Evolutionary conservation across 2,113 vertebrate genomes (phyloP).

Genomic region (Mesitornis unicolor): DNA sequence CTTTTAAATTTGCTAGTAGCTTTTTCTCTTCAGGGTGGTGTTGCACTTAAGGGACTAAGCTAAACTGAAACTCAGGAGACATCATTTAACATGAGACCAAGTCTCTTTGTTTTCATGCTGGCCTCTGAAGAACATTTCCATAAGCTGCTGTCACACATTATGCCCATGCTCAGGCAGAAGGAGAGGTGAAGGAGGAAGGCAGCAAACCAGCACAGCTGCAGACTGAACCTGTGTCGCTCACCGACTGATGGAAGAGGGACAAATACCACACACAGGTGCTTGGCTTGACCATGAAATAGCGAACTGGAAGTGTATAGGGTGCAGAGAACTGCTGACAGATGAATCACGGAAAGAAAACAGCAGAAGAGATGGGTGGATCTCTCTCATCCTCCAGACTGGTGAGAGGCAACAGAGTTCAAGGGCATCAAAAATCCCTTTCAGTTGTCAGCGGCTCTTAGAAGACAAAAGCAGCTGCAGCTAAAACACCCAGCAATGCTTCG

Average conservation of each 20-base stretch:
- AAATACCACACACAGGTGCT: background rate
- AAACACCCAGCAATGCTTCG: background rate
- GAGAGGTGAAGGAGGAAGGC: background rate
- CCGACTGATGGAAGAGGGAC: background rate
- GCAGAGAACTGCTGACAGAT: background rate
- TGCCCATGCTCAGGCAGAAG: background rate
- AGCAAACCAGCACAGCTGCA: background rate
- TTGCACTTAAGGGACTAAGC: background rate
- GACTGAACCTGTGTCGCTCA: background rate
- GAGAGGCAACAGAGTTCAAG: accelerated
- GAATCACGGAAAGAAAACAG: background rate
- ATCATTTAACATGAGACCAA: background rate
- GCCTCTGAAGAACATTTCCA: background rate
- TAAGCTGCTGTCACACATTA: background rate
- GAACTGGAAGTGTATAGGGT: background rate
- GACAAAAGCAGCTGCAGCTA: background rate
- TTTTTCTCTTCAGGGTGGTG: background rate
- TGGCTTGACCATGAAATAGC: background rate
- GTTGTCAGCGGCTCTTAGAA: background rate
- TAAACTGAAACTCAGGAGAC: background rate
- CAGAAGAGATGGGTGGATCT: background rate
- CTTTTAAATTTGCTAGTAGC: background rate
- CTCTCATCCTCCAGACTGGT: background rate
- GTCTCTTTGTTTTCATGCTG: background rate
- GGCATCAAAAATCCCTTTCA: background rate